Base-by-base conservation (phyloP, 2,888 invertebrate species). In the Ectobius pallidus region DNA sequence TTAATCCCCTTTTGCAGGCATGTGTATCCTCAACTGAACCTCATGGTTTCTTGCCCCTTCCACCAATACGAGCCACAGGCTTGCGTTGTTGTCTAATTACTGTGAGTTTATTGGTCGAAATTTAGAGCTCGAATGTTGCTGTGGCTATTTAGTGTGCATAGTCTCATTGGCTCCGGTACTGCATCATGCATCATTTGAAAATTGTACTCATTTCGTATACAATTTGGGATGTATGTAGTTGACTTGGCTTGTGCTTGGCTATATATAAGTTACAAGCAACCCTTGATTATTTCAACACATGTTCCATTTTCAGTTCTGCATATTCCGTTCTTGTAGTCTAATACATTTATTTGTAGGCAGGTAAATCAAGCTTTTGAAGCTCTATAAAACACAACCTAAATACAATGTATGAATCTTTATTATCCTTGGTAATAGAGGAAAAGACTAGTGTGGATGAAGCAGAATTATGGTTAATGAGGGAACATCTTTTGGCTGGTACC, bases 51-150 rank as follows among this genome's bases (percentile, higher is more conserved):
- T 67, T 75, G 72, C 75, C 75, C 73, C 71, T 73, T 58, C 75
- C 75, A 75, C 75, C 75, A 69, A 72, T 72, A 63, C 73, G 75
- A 73, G 71, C 72, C 72, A 69, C 73, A 69, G 75, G 75, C 75
- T 73, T 75, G 65, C 73, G 58, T 75, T 75, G 75, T 75, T 75
- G 75, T 72, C 73, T 75, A 65, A 73, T 75, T 67, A 73, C 73
- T 70, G 75, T 75, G 75, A 75, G 75, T 75, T 73, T 69, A 27
- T 55, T n/a, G 32, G 52, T 25, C 18, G 44, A n/a, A n/a, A 32
- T 69, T 69, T 52, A 32, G 32, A 46, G 20, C 68, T 46, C 67
- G 25, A 61, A 34, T 46, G 44, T 70, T 44, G 58, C 61, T 70
- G 27, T 70, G 25, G 70, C 61, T 61, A 34, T 61, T 22, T 70